Evolutionary conservation across 2,113 vertebrate species (phyloP), one percentile per base, ranked within the genome.

Genomic region (Microtus montanus): DNA sequence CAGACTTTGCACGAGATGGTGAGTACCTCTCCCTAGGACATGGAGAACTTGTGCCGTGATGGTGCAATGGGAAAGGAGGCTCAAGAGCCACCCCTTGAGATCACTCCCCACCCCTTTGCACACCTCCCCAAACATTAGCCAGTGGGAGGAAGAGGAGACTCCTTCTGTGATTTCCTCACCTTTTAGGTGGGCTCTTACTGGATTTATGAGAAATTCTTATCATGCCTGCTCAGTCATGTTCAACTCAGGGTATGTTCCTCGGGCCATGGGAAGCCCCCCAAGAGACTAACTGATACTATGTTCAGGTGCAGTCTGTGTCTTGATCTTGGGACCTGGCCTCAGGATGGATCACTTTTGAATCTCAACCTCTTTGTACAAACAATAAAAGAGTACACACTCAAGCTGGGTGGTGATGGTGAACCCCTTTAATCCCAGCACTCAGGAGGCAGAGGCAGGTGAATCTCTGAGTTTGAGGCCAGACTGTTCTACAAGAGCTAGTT

Each of bases 161-260:
- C 85, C 10, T 82, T 68, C 78, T 33, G 14, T 20, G 24, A 19
- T 35, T 58, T 77, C 28, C 38, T 68, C 12, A 26, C 44, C 63
- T 86, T 90, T 66, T 68, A 77, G 71, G 41, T 52, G n/a, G 14
- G 84, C 35, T 30, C 52, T 11, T 22, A 11, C 7, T 4, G 26
- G n/a, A 49, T 49, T 92, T 88, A 38, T 82, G 89, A 83, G 82
- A 96, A 80, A 85, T 5, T n/a, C 84, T 41, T 26, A 7, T 22
- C 28, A 77, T 33, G 24, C 44, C n/a, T 90, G 12, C 19, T 75
- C 73, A 84, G 44, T 12, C 12, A 28, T 11, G 10, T 17, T 35
- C 80, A 74, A 2, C 63, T 78, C 33, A 11, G 30, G 49, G 5
- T 19, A 17, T 1, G 6, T 54, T 49, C 38, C 8, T 66, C 38